Evolutionary conservation across 2,797 vertebrate genomes (phyloP), one percentile per base, ranked within the genome.

Genomic region (Discoglossus pictus): DNA sequence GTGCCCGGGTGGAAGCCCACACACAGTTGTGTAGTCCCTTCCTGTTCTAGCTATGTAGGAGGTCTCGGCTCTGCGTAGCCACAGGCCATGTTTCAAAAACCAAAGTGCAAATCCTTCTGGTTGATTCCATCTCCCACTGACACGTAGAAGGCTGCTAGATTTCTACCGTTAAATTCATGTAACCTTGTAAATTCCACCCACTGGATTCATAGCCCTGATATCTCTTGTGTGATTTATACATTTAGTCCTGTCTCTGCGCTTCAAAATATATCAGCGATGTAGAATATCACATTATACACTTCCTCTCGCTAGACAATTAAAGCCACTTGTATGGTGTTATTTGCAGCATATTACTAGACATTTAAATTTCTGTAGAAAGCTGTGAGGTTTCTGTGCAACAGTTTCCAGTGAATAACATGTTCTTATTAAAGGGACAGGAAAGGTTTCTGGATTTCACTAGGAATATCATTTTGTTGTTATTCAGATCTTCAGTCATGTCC

Each of bases 61-160:
- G 68, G 68, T 71, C 61, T 64, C 15, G 51, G 18, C 35, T 64
- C 60, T 11, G 35, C 21, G 16, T 55, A 70, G 59, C 67, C 68
- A 71, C 68, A 64, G 61, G 53, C 61, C 60, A 63, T 55, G 59
- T 53, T 70, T 70, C 52, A 56, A 42, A 64, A 71, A 64, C 60
- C 60, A 71, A 71, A 51, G 60, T 71, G 67, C 36, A 64, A 56
- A 71, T 71, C 61, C 68, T 71, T 64, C 68, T 64, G 46, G 43
- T 44, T 71, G 50, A 58, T 70, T 61, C 58, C 66, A 48, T 61
- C 66, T 69, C 58, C 58, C 58, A 54, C 58, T 47, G 47, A 61
- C 65, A 68, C 59, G 24, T 54, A 55, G 43, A 52, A 18, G 53
- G 36, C 67, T 47, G 42, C 23, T 39, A 31, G 47, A 46, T 54